Evolutionary conservation across 2,113 vertebrate species (phyloP).

Genomic region (Platichthys stellatus): DNA sequence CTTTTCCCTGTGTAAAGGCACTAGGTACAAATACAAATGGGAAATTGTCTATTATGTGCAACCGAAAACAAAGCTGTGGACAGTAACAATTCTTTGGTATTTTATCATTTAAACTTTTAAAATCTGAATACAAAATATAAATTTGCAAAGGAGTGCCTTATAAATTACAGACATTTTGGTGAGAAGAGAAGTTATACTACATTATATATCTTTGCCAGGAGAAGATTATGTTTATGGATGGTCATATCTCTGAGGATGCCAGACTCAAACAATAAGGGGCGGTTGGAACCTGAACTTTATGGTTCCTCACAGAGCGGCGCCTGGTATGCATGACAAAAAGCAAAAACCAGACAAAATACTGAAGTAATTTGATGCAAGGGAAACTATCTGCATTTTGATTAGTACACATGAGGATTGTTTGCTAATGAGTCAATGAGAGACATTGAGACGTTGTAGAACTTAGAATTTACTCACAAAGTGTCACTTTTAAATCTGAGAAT

Average conservation of each 20-base stretch:
- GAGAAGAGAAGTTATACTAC: neutral
- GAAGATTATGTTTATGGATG: constrained; percentile 22
- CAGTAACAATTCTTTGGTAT: too few relatives aligned
- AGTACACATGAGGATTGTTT: neutral
- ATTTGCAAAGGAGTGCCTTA: neutral
- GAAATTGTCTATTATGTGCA: neutral
- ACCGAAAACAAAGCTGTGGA: neutral
- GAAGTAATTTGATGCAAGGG: neutral
- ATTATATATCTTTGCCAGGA: neutral
- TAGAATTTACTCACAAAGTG: neutral
- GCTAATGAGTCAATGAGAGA: neutral
- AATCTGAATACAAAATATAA: neutral
- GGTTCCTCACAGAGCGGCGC: neutral
- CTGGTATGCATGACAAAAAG: constrained; percentile 6
- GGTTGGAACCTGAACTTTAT: constrained; percentile 11
- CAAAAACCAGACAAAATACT: neutral
- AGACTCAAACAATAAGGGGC: constrained; percentile 1
- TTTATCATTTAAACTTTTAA: neutral
- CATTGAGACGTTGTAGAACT: neutral
- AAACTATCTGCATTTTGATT: constrained; percentile 3
- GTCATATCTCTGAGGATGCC: constrained; percentile 25
- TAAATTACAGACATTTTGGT: neutral
- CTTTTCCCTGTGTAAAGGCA: neutral
- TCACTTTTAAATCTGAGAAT: neutral
- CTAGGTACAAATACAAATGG: neutral